Evolutionary conservation across 2,888 invertebrate genomes (phyloP).

Genomic region (Leptopterna dolabrata): DNA sequence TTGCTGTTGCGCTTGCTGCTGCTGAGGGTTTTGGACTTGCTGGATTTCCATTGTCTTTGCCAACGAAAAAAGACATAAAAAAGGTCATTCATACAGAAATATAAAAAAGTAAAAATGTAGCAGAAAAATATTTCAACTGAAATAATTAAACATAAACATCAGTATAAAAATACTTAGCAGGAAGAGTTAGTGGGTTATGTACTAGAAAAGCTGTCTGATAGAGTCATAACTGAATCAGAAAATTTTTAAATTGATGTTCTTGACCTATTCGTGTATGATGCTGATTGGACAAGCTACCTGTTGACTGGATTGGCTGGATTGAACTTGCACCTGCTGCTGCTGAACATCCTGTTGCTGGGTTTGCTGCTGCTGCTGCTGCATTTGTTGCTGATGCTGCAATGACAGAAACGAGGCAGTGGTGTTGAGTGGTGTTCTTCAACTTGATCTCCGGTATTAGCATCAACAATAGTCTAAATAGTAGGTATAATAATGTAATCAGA

Average conservation of each 20-base stretch:
- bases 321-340: constrained; percentile 41
- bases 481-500: background rate
- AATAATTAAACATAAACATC: no score
- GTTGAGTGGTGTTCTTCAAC: no score
- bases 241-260: background rate
- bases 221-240: background rate
- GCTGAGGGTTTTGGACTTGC: background rate
- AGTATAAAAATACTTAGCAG: no score
- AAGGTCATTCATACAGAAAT: background rate
- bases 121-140: no score
- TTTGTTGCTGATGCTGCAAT: constrained; percentile 29
- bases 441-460: no score
- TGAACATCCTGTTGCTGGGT: constrained; percentile 29
- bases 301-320: constrained; percentile 29
- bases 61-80: background rate
- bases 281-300: constrained; percentile 29
- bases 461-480: no score
- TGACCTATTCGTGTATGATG: constrained; percentile 1
- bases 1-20: constrained; percentile 59
- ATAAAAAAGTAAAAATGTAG: no score
- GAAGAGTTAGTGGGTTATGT: background rate
- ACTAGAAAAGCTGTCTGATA: background rate
- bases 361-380: constrained; percentile 37
- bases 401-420: background rate
- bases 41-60: constrained; percentile 32